Evolutionary conservation across 1,140 invertebrate genomes (phyloP), one percentile per base, ranked within the genome.

Genomic region (Coenobita brevimanus): DNA sequence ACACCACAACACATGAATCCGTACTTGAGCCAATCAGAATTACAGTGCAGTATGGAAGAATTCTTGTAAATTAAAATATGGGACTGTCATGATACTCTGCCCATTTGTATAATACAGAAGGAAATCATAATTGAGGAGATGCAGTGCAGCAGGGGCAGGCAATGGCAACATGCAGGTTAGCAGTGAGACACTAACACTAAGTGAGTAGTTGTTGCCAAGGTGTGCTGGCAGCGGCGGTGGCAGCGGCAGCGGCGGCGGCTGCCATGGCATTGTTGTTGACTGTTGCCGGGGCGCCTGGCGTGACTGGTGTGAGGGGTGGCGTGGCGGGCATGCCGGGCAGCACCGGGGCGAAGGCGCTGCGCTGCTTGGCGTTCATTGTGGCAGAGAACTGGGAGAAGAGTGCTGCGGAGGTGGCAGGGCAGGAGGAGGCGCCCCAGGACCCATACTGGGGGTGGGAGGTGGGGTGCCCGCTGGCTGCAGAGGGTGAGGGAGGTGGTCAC

Each of bases 111-210:
- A 33, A 30, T 71, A 33, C n/a, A 33, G 17, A 30, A 6, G 30
- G 33, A n/a, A n/a, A n/a, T n/a, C n/a, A n/a, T n/a, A 21, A 27
- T 10, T 54, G 57, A 3, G 54, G 27, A 41, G 27, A 50, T 54
- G 78, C 17, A 15, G 38, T 30, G 57, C 38, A 83, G 17, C 24
- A 15, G 27, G 36, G 33, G 43, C n/a, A 43, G n/a, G 15, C 13
- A 1, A 24, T 27, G 36, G 43, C n/a, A 30, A 46, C 41, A 71
- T 24, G 36, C n/a, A 30, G 41, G 3, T 33, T 15, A 21, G 36
- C 30, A n/a, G n/a, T 24, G 17, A 24, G 84, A 79, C 75, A 87
- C 85, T 87, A 87, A 87, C 85, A 87, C 85, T 87, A 87, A 54
- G 85, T 80, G 30, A 87, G 64, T 21, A 87, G 76, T 64, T 87